These are phyloP conservation scores for Trochalopteron elliotii DNA, from an alignment of 2,113 vertebrate genomes.

Conservation along the genomic window DNA sequence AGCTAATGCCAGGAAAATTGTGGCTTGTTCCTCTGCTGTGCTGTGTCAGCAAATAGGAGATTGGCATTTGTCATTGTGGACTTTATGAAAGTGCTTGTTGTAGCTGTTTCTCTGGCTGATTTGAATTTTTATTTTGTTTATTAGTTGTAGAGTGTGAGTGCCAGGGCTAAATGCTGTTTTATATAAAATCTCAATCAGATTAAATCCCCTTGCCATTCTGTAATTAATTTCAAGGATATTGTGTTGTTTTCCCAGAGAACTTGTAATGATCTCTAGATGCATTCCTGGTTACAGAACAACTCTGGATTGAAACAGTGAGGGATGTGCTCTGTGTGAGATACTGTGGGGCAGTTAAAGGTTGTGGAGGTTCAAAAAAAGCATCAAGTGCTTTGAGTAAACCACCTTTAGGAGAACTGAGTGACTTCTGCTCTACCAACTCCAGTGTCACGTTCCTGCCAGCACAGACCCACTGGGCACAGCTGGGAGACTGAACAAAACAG, in stretches of 20 bases:
- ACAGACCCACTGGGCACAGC: not conserved
- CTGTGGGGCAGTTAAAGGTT: not conserved
- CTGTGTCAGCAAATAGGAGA: slow-evolving; percentile 20
- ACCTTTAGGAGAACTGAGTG: not conserved
- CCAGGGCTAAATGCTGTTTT: slow-evolving; percentile 41
- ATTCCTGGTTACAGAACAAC: not conserved
- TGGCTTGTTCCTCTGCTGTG: not conserved
- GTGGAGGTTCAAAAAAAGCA: not conserved
- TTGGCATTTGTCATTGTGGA: slow-evolving; percentile 34
- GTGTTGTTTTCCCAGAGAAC: slow-evolving; percentile 33
- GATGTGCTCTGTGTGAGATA: not conserved
- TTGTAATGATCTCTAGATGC: not conserved
- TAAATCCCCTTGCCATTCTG: not conserved
- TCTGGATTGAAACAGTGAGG: not conserved
- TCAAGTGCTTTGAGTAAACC: not conserved
- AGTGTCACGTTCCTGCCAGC: not conserved
- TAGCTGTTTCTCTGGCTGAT: slow-evolving; percentile 45
- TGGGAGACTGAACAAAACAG: not conserved
- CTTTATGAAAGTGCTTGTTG: slow-evolving; percentile 44
- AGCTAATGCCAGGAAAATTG: not conserved
- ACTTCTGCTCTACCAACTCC: not conserved
- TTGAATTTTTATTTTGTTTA: slow-evolving; percentile 63
- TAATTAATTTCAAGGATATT: slow-evolving; percentile 52
- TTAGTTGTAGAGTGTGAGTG: slow-evolving; percentile 14
- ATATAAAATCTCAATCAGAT: slow-evolving; percentile 24